Evolutionary conservation across 1,140 invertebrate genomes (phyloP), one percentile per base, ranked within the genome.

Genomic region (Drosophila dunni): DNA sequence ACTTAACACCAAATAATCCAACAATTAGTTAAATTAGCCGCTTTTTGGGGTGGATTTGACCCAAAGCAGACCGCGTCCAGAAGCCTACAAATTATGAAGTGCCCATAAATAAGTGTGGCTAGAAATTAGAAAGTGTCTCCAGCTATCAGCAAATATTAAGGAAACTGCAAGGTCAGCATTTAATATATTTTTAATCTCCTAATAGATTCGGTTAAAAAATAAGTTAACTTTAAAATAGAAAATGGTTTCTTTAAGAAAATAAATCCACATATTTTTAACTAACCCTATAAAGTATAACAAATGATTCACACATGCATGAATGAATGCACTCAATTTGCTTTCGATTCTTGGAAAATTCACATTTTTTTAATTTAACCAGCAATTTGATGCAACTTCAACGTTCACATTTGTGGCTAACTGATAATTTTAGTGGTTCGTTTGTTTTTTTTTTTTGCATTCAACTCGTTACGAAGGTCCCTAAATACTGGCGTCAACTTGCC

Each of bases 21-120:
- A 81, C 66, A 88, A 88, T 88, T 88, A 89, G 70, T 36, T 46
- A 81, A 88, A 88, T 88, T 89, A 88, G 77, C 61, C 70, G 61
- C 44, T 51, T 50, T 53, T 69, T 45, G 29, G 48, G 58, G 56
- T 66, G 74, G 34, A 33, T 3, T n/a, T 9, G 11, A 36, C 33
- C 54, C 29, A n/a, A 29, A 46, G 29, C 40, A 36, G 40, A 63
- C 36, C 36, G 34, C 46, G 24, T 15, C 40, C 11, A 15, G 36
- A 54, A 6, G 20, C 17, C 17, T 20, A 20, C 11, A 33, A 20
- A 11, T 56, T 17, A 57, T 74, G 57, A 38, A 29, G n/a, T 24
- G 15, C 3, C 5, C 50, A 20, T 54, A 45, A 63, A 17, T 70
- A 45, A 2, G 29, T 15, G 3, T 11, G 53, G 53, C 4, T 34